A percentile compares a stretch with the other conserved stretches of the same genome.
These are phyloP conservation scores for Mormoops blainvillei DNA, from an alignment of 2,113 vertebrate genomes.

Conservation along the genomic window DNA sequence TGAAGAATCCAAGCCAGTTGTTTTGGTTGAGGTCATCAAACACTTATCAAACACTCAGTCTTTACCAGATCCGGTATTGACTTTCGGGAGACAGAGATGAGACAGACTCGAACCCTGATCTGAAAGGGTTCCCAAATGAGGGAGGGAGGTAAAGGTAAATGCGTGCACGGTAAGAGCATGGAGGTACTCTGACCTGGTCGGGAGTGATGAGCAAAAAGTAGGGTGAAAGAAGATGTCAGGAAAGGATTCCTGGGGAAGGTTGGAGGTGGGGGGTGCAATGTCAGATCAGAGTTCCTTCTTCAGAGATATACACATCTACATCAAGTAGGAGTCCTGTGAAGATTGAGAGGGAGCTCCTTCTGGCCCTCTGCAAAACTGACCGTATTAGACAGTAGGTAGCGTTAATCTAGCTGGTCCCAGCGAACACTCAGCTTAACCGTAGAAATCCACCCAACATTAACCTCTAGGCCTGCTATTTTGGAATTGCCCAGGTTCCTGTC, in stretches of 20 bases:
- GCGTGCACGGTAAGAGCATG: not conserved
- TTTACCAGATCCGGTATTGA: not conserved
- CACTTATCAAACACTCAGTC: not conserved
- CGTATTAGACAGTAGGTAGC: not conserved
- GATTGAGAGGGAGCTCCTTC: not conserved
- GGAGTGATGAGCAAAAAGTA: not conserved
- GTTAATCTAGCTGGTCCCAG: not conserved
- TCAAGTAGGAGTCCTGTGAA: not conserved
- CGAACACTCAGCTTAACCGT: not conserved
- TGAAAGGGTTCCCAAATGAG: not conserved
- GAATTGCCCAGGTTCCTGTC: not conserved
- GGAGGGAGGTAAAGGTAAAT: not conserved
- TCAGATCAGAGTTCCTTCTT: not conserved
- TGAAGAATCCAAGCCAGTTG: not conserved
- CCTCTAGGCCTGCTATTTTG: not conserved
- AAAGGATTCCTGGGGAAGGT: not conserved
- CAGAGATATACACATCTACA: not conserved
- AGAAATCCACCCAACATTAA: not conserved
- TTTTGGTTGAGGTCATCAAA: not conserved
- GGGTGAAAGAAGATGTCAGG: not conserved
- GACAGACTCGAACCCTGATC: not conserved
- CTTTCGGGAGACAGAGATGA: not conserved
- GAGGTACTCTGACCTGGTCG: not conserved
- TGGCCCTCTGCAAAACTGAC: not conserved
- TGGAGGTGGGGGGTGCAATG: not conserved